Evolutionary conservation across 1,140 invertebrate genomes (phyloP).

Genomic region (Listronotus bonariensis): DNA sequence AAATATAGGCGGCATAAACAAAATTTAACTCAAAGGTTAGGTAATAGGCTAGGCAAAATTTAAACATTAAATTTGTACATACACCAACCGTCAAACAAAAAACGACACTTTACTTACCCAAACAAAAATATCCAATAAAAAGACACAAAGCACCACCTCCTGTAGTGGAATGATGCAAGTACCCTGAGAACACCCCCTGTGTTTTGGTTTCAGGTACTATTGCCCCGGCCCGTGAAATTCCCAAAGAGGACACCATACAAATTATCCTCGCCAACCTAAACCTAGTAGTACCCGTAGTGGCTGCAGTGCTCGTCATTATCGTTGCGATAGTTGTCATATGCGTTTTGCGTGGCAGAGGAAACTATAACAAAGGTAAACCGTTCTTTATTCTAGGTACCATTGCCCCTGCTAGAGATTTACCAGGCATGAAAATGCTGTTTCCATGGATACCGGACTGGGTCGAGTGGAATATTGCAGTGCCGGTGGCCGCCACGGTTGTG

Average conservation of each 20-base stretch:
- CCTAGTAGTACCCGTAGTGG: conserved; percentile 91
- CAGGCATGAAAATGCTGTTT: conserved; percentile 65
- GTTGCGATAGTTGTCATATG: conserved; percentile 90
- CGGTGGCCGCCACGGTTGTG: conserved; percentile 80
- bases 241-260: conserved; percentile 81
- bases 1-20: too few species aligned
- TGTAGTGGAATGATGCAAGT: conserved; percentile 27
- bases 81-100: too few species aligned
- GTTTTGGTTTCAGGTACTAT: conserved; percentile 85
- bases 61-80: too few species aligned
- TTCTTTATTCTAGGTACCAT: conserved; percentile 70
- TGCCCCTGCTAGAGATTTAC: conserved; percentile 69
- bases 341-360: conserved; percentile 80
- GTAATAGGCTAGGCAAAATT: too few species aligned
- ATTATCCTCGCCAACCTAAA: conserved; percentile 86
- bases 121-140: not conserved
- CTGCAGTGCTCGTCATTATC: conserved; percentile 87
- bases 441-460: conserved; percentile 85
- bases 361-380: conserved; percentile 78
- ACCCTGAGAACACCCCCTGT: conserved; percentile 42
- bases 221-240: conserved; percentile 84
- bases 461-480: conserved; percentile 84
- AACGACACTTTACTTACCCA: conserved; percentile 4
- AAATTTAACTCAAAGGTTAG: too few species aligned
- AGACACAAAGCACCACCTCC: conserved; percentile 14